Percentiles rank a stretch among this genome's conserved stretches.
phyloP scores from a whole-genome alignment of 2,888 invertebrate species.

The Parapristionchus giblindavisi region DNA sequence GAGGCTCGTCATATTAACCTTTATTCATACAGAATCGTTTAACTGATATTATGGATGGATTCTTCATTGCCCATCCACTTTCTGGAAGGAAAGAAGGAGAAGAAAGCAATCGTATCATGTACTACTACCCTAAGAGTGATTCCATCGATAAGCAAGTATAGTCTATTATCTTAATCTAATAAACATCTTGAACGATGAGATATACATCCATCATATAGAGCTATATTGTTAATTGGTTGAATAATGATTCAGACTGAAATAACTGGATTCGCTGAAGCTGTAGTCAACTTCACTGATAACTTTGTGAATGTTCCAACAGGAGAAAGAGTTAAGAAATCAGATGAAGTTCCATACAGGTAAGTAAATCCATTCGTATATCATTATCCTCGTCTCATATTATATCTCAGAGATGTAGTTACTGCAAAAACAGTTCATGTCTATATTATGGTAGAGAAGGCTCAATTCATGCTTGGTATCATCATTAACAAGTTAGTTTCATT shows the following conservation, averaged over 20 bases:
- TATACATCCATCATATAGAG: no score
- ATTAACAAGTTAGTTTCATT: constrained; percentile 56
- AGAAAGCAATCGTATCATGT: constrained; percentile 61
- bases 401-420: constrained; percentile 32
- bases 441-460: constrained; percentile 48
- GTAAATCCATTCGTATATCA: neutral
- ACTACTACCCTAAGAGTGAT: constrained; percentile 60
- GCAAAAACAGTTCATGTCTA: constrained; percentile 43
- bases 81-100: constrained; percentile 63
- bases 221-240: neutral
- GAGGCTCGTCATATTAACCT: neutral
- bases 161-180: neutral
- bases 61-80: constrained; percentile 62
- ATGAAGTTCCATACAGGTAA: constrained; percentile 23
- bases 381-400: neutral
- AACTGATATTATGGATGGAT: constrained; percentile 61
- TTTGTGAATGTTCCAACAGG: constrained; percentile 45
- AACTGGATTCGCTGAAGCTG: constrained; percentile 92
- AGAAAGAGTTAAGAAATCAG: neutral
- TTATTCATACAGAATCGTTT: constrained; percentile 37
- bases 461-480: constrained; percentile 65
- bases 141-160: constrained; percentile 49
- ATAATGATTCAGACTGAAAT: constrained; percentile 78
- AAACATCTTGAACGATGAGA: neutral
- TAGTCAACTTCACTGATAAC: constrained; percentile 86